Percentiles rank a stretch among this genome's conserved stretches.
These are phyloP conservation scores for Antrozous pallidus DNA, from an alignment of 2,797 vertebrate genomes.

Conservation along the genomic window DNA sequence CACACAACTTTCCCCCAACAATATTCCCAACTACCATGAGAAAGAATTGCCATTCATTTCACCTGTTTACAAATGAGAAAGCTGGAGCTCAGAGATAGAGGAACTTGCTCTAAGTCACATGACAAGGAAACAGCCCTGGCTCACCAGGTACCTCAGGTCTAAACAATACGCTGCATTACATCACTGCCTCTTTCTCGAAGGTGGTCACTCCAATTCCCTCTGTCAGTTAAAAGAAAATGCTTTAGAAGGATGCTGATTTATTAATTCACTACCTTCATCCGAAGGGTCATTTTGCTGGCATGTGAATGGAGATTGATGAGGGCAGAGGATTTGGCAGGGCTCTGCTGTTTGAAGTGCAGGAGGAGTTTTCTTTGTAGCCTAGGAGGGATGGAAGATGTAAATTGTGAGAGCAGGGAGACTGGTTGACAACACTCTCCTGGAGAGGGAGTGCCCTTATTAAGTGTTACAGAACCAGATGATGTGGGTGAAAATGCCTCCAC, in stretches of 20 bases:
- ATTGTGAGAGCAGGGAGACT: neutral
- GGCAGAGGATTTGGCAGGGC: slow-evolving; percentile 66
- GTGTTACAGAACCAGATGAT: neutral
- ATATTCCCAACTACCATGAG: neutral
- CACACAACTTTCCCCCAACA: neutral
- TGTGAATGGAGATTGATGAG: slow-evolving; percentile 78
- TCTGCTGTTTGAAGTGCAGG: slow-evolving; percentile 69
- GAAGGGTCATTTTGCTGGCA: slow-evolving; percentile 68
- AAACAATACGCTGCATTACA: neutral
- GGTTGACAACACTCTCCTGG: neutral
- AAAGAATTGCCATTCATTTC: neutral
- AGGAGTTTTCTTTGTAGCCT: slow-evolving; percentile 49
- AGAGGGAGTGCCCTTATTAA: neutral
- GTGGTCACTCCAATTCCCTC: slow-evolving; percentile 55
- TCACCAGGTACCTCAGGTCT: neutral
- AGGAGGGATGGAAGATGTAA: slow-evolving; percentile 38
- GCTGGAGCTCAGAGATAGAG: neutral
- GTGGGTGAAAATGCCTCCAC: neutral
- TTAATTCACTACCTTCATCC: slow-evolving; percentile 72
- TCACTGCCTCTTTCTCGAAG: neutral
- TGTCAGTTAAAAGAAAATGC: slow-evolving; percentile 70
- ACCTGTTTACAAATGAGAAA: neutral
- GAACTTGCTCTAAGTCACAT: neutral
- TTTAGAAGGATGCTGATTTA: slow-evolving; percentile 78
- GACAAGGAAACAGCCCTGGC: neutral